Conservation (phyloP, 1,140 invertebrate species). For the Sycobia sp. region DNA sequence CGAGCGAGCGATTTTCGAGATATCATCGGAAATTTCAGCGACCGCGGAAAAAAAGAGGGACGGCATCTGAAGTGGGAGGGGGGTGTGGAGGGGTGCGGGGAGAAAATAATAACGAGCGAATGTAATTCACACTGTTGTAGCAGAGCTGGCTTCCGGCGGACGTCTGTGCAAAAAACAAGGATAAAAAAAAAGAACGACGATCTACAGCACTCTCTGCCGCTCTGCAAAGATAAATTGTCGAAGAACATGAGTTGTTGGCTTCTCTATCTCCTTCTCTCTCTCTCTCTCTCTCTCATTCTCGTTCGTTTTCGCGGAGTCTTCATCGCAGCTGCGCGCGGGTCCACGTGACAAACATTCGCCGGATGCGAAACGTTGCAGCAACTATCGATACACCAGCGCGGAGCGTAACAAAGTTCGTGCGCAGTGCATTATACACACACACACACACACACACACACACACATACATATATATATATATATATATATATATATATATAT, state of each 20-base stretch:
- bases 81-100: neutral
- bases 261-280: conserved; percentile 17
- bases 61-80: too few species aligned
- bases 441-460: too few species aligned
- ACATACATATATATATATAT: too few species aligned
- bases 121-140: conserved; percentile 10
- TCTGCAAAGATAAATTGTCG: conserved; percentile 21
- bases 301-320: neutral
- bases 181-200: conserved; percentile 8
- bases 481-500: too few species aligned
- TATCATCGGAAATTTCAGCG: conserved; percentile 4
- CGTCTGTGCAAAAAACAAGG: neutral
- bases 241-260: conserved; percentile 5
- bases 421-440: conserved; percentile 14
- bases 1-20: neutral
- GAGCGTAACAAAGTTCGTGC: too few species aligned
- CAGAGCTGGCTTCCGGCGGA: conserved; percentile 8
- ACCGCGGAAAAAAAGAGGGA: neutral
- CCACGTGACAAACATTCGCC: conserved; percentile 55
- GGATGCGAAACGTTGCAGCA: conserved; percentile 47
- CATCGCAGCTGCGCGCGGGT: too few species aligned
- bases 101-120: conserved; percentile 14
- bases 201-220: conserved; percentile 1
- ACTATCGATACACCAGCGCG: conserved; percentile 57
- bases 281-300: too few species aligned